A percentile compares a stretch with the other conserved stretches of the same genome.
Conservation (phyloP, 1,140 invertebrate species). For the Drosophila pseudoobscura region DNA sequence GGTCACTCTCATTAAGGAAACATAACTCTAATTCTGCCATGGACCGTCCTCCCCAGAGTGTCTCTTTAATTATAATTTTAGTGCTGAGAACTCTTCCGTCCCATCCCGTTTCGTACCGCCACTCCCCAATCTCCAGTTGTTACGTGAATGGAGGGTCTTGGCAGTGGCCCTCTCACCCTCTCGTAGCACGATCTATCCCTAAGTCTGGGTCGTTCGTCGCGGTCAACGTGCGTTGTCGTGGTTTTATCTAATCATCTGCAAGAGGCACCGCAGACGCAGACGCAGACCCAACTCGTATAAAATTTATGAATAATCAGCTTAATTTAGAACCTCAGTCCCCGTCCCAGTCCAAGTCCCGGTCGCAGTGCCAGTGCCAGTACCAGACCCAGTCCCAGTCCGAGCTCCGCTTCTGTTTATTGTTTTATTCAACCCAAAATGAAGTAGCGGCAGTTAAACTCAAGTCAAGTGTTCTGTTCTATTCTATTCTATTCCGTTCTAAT, state of each 20-base stretch:
- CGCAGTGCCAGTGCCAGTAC: too few relatives aligned
- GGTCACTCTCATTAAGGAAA: slow-evolving; percentile 75
- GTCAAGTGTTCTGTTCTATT: slow-evolving; percentile 60
- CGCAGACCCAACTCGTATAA: slow-evolving; percentile 48
- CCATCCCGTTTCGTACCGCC: not conserved
- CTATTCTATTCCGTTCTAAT: slow-evolving; percentile 17
- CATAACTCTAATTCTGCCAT: slow-evolving; percentile 78
- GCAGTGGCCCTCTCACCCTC: slow-evolving; percentile 30
- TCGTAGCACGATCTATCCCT: slow-evolving; percentile 17
- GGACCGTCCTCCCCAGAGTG: slow-evolving; percentile 33
- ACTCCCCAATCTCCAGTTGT: slow-evolving; percentile 24
- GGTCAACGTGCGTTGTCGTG: slow-evolving; percentile 56
- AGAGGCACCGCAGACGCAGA: slow-evolving; percentile 30
- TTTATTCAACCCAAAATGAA: slow-evolving; percentile 73
- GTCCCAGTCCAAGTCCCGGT: too few relatives aligned
- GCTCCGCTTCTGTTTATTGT: slow-evolving; percentile 66
- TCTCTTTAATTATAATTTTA: slow-evolving; percentile 79
- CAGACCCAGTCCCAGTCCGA: slow-evolving; percentile 32
- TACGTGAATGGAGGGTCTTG: slow-evolving; percentile 31
- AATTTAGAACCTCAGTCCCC: slow-evolving; percentile 35
- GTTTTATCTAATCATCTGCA: slow-evolving; percentile 76
- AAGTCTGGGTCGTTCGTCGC: slow-evolving; percentile 64
- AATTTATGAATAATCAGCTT: slow-evolving; percentile 77
- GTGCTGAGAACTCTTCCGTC: slow-evolving; percentile 69
- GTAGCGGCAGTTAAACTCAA: slow-evolving; percentile 64